Base-by-base conservation (phyloP, 2,113 vertebrate species). In the Verasper variegatus region DNA sequence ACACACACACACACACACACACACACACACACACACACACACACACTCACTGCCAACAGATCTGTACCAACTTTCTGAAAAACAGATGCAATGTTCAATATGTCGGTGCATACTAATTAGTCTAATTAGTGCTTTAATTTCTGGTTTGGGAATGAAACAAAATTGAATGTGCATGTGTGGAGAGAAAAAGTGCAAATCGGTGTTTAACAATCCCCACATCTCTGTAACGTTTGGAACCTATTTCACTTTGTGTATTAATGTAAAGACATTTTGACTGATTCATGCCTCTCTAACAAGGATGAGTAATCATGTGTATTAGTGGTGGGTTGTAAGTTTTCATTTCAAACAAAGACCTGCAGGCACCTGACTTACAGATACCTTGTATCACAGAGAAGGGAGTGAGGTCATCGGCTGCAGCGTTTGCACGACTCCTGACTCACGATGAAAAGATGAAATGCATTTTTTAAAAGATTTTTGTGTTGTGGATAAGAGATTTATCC, bases 81-180 rank as follows among this genome's bases (percentile, higher is more conserved):
- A 81, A 56, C 21, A 78, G 23, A 77, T 75, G 45, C 13, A 17
- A 63, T 63, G 63, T 65, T 82, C 67, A 2, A 58, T 54, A 37
- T 62, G 66, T 54, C 6, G 12, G 1, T 42, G 24, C 45, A 14
- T 49, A 65, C 40, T 9, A 66, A 18, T 1, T 1, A 40, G 1
- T 27, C n/a, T 66, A 57, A 69, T 73, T 40, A 51, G n/a, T 35
- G 5, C 20, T 15, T 26, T 52, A 1, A 31, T 52, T 68, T 71
- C 63, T 68, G 35, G 9, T 56, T n/a, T 75, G 27, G 37, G 54
- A 56, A 23, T 49, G 17, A 5, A n/a, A 40, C 0, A 0, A 20
- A 61, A 45, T 10, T 66, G 21, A 54, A 17, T 47, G 14, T 47
- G 45, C 5, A 47, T 47, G 45, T 47, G 15, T 47, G 11, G 11